Conservation (phyloP, 1,140 invertebrate genomes). For the Heliconius eleuchia region DNA sequence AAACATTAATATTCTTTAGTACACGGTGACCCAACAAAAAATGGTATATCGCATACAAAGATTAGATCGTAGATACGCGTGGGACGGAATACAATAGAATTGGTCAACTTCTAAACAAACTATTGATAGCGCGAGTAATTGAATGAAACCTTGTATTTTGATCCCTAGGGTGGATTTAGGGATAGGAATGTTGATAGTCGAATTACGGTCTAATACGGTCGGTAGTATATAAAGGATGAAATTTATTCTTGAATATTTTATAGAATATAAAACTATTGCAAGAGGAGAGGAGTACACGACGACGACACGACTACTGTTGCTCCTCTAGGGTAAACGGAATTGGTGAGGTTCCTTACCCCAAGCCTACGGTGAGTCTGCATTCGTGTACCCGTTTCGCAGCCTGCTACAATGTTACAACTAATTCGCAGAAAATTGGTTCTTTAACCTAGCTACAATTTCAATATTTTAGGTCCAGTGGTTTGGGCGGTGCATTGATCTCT, state of each 20-base stretch:
- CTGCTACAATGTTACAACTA: no score
- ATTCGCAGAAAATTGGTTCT: no score
- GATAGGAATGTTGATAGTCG: not conserved
- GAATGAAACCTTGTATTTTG: not conserved
- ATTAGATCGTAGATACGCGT: not conserved
- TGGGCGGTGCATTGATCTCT: no score
- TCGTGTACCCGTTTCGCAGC: no score
- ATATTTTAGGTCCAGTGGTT: no score
- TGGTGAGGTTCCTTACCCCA: no score
- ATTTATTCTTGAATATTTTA: not conserved
- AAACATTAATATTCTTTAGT: not conserved
- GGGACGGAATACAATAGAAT: not conserved
- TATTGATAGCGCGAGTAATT: conserved; percentile 3
- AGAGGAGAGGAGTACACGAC: no score
- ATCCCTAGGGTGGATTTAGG: not conserved
- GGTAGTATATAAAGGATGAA: not conserved
- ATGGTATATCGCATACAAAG: not conserved
- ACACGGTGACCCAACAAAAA: not conserved
- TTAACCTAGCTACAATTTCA: no score
- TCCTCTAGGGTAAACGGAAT: no score
- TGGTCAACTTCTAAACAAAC: not conserved
- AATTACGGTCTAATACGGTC: not conserved
- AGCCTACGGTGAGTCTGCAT: no score
- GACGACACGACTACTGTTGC: no score
- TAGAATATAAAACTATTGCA: not conserved